Evolutionary conservation across 2,888 invertebrate species (phyloP).

Genomic region (Meiosimyza platycephala): DNA sequence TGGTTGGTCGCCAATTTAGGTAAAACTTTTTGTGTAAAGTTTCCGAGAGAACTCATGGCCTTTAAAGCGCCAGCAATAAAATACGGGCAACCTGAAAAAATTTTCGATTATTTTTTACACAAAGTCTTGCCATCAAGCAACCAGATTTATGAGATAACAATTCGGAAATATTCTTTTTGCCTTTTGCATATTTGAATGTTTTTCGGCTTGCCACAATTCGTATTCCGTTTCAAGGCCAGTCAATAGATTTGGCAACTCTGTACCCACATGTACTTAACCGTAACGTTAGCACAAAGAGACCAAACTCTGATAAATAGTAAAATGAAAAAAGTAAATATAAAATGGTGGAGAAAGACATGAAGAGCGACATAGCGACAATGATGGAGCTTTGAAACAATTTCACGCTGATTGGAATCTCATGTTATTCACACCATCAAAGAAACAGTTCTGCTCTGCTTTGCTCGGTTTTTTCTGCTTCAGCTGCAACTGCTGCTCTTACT

Average conservation of each 20-base stretch:
- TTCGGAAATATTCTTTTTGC: too few relatives aligned
- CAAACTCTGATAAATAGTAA: too few relatives aligned
- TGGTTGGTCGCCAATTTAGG: too few relatives aligned
- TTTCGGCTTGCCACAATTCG: background rate
- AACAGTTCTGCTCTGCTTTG: background rate
- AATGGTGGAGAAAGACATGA: background rate
- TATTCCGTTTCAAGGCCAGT: background rate
- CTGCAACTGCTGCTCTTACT: too few relatives aligned
- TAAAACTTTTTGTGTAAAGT: too few relatives aligned
- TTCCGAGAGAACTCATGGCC: too few relatives aligned
- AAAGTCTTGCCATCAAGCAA: too few relatives aligned
- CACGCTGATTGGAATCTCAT: conserved; percentile 35
- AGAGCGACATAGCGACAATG: too few relatives aligned
- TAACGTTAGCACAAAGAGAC: background rate
- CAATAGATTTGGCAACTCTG: background rate
- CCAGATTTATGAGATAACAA: too few relatives aligned
- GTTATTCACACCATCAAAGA: conserved; percentile 21
- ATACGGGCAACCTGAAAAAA: too few relatives aligned
- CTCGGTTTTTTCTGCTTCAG: background rate
- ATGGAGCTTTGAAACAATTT: conserved; percentile 27
- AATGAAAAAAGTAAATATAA: background rate
- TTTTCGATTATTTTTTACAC: too few relatives aligned
- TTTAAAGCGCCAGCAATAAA: too few relatives aligned
- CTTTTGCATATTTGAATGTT: background rate
- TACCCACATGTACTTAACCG: background rate